Conservation (phyloP, 2,888 invertebrate species). For the Leptinotarsa juncta region DNA sequence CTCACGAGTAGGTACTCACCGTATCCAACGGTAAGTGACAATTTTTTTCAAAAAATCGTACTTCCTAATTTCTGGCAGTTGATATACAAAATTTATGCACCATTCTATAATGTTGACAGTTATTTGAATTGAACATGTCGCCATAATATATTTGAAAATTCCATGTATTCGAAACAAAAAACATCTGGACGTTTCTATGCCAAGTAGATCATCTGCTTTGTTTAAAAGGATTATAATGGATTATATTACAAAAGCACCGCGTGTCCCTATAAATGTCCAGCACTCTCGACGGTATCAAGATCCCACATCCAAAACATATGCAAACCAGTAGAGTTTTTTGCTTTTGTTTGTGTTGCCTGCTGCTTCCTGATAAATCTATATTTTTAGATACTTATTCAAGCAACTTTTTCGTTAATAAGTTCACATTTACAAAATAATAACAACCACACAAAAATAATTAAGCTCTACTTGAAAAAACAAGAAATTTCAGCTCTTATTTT, state of each 20-base stretch:
- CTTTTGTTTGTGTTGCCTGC: slow-evolving; percentile 21
- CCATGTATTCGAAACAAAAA: slow-evolving; percentile 34
- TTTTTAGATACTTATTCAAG: neutral
- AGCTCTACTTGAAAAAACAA: too few relatives aligned
- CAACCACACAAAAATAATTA: too few relatives aligned
- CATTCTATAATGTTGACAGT: too few relatives aligned
- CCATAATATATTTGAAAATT: neutral
- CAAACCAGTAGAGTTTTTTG: slow-evolving; percentile 37
- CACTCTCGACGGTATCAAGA: slow-evolving; percentile 38
- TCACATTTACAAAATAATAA: neutral
- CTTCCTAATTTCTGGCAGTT: too few relatives aligned
- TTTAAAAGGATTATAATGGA: slow-evolving; percentile 52
- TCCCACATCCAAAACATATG: slow-evolving; percentile 26
- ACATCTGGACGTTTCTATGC: slow-evolving; percentile 41
- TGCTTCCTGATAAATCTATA: slow-evolving; percentile 12
- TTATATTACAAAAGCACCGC: slow-evolving; percentile 55
- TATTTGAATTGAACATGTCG: neutral
- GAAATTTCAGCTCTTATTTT: too few relatives aligned
- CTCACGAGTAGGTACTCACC: too few relatives aligned
- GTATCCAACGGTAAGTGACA: too few relatives aligned
- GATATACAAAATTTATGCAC: too few relatives aligned
- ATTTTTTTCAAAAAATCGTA: too few relatives aligned
- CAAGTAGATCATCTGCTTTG: slow-evolving; percentile 50
- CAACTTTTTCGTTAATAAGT: neutral
- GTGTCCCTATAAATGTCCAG: slow-evolving; percentile 47